phyloP scores from a whole-genome alignment of 2,113 vertebrate species.

The Eira barbara region DNA sequence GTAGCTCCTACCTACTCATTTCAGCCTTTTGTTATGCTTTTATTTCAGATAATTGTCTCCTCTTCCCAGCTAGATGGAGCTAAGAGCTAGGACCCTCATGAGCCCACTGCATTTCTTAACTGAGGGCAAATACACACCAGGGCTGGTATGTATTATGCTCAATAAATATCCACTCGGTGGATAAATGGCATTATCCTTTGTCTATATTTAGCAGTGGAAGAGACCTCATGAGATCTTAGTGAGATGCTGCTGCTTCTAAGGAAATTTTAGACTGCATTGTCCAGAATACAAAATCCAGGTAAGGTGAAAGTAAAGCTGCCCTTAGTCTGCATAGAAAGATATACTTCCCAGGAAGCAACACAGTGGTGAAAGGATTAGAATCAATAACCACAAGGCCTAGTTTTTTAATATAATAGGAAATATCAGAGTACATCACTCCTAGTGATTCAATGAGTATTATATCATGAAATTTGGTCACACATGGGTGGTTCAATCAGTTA shows the following conservation, averaged over 20 bases:
- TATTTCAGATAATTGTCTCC: background rate
- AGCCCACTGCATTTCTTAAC: background rate
- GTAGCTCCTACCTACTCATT: background rate
- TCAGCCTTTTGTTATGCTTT: conserved; percentile 18
- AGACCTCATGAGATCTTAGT: background rate
- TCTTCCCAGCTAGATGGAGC: background rate
- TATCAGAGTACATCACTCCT: background rate
- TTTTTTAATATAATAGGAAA: background rate
- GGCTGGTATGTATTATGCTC: background rate
- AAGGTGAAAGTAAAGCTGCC: background rate
- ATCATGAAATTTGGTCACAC: background rate
- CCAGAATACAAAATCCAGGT: conserved; percentile 1
- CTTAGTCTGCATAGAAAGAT: background rate
- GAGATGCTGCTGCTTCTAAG: background rate
- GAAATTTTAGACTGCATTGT: background rate
- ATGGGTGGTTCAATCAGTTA: too few species aligned
- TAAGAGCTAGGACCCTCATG: background rate
- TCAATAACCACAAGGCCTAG: background rate
- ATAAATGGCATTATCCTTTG: background rate
- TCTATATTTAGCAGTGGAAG: background rate
- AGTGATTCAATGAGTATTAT: background rate
- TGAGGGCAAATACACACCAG: background rate
- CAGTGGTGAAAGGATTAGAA: background rate
- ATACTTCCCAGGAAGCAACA: conserved; percentile 9
- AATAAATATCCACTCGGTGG: background rate